phyloP scores from a whole-genome alignment of 2,113 vertebrate genomes.

The Lampris incognitus region DNA sequence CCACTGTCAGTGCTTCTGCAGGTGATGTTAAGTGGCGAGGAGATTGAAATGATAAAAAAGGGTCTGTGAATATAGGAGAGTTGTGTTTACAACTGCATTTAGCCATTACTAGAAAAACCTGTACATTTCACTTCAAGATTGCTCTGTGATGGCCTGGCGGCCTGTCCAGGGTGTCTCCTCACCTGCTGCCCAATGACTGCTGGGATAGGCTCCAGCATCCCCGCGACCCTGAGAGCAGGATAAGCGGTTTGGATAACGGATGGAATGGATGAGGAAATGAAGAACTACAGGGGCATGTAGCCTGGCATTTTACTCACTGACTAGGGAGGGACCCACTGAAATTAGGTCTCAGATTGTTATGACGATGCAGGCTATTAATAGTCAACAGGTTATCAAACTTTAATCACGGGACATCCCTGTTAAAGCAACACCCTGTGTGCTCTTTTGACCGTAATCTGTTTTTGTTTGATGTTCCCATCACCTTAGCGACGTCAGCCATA shows the following conservation, averaged over 20 bases:
- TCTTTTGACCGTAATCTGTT: constrained; percentile 51
- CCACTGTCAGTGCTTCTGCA: constrained; percentile 8
- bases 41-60: not conserved
- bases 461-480: constrained; percentile 66
- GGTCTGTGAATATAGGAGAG: not conserved
- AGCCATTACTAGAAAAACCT: too few species aligned
- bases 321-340: constrained; percentile 51
- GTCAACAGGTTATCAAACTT: constrained; percentile 9
- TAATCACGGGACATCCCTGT: too few species aligned
- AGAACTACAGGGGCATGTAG: not conserved
- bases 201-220: too few species aligned
- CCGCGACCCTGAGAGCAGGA: too few species aligned
- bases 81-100: too few species aligned
- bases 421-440: constrained; percentile 54
- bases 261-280: too few species aligned
- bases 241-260: too few species aligned
- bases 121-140: not conserved
- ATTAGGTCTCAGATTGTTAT: constrained; percentile 23
- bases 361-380: constrained; percentile 44
- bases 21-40: not conserved
- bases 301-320: constrained; percentile 2
- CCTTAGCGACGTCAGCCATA: constrained; percentile 55
- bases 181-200: too few species aligned
- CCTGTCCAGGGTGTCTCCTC: too few species aligned
- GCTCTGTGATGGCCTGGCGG: too few species aligned